These are phyloP conservation scores for Cheilosia vernalis DNA, from an alignment of 2,888 invertebrate genomes.

Conservation along the genomic window DNA sequence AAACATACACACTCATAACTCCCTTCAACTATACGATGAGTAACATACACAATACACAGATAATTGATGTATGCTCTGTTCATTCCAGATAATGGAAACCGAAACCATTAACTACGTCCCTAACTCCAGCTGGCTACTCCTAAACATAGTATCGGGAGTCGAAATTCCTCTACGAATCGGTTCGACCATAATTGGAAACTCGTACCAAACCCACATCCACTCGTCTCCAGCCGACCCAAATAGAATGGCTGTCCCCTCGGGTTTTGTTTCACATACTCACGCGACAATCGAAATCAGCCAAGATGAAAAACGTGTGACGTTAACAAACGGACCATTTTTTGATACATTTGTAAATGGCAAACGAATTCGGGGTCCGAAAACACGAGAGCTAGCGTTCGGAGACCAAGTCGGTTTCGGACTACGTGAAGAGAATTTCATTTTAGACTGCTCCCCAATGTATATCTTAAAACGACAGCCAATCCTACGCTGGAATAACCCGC, in stretches of 20 bases:
- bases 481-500: no score
- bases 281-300: neutral
- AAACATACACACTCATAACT: neutral
- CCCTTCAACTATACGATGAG: neutral
- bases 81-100: neutral
- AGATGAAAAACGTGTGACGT: no score
- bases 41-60: no score
- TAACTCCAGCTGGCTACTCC: neutral
- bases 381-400: no score
- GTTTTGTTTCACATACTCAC: neutral
- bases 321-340: no score
- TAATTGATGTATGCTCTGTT: neutral
- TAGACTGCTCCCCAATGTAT: no score
- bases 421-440: no score
- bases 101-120: neutral
- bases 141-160: neutral
- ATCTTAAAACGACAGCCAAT: no score
- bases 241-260: neutral
- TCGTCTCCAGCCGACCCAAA: neutral
- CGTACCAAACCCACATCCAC: neutral
- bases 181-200: neutral
- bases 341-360: no score
- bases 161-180: neutral
- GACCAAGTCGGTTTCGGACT: no score
- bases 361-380: no score